Evolutionary conservation across 2,113 vertebrate species (phyloP).

Genomic region (Nematolebias whitei): DNA sequence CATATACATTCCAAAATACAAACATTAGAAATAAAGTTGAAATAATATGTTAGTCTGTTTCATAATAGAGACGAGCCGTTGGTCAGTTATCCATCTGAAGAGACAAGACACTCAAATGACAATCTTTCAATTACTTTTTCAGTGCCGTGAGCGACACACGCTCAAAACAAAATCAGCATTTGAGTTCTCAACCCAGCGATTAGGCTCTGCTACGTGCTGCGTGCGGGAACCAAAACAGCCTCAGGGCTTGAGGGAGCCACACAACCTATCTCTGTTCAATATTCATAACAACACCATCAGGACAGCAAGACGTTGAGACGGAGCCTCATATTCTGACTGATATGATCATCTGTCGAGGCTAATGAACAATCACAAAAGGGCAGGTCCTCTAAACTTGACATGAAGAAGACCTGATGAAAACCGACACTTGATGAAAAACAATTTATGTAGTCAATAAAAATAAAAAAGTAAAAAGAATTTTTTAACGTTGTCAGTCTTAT

Average conservation of each 20-base stretch:
- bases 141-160: constrained; percentile 1
- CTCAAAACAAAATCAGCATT: constrained; percentile 19
- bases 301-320: constrained; percentile 29
- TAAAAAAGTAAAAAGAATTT: background rate
- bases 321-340: constrained; percentile 15
- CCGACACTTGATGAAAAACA: constrained; percentile 9
- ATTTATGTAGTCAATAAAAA: background rate
- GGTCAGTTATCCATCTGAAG: background rate
- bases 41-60: too few relatives aligned
- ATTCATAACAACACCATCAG: constrained; percentile 45
- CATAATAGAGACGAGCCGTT: background rate
- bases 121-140: background rate
- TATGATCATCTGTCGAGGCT: constrained; percentile 25
- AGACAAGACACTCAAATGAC: background rate
- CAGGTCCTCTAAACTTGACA: constrained; percentile 33
- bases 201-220: constrained; percentile 9
- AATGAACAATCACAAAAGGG: constrained; percentile 29
- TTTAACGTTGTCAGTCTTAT: constrained; percentile 4
- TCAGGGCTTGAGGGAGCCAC: constrained; percentile 23
- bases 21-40: too few relatives aligned
- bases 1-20: too few relatives aligned
- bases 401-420: background rate
- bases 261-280: constrained; percentile 18
- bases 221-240: constrained; percentile 25
- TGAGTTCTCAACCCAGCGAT: constrained; percentile 17